Conservation (phyloP, 2,113 vertebrate genomes). For the Bos taurus region DNA sequence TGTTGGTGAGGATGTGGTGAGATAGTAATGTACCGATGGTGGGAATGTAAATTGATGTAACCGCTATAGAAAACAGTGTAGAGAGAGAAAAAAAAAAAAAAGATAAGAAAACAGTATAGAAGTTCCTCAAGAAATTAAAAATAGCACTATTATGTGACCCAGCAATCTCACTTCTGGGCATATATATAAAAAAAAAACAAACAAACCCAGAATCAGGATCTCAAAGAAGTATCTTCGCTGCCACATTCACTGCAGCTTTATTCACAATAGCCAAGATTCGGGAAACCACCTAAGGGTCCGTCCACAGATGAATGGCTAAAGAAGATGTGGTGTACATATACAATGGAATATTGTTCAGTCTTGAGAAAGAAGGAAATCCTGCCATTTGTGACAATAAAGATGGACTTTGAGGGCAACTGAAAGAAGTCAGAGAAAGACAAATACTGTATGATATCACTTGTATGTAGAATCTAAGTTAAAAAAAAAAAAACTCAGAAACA, state of each 20-base stretch:
- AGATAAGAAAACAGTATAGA: neutral
- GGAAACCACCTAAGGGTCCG: neutral
- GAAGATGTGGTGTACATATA: neutral
- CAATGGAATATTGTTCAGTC: neutral
- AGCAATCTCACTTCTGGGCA: neutral
- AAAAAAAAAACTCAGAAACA: neutral
- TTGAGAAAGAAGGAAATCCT: neutral
- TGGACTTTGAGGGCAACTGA: neutral
- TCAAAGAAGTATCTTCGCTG: neutral
- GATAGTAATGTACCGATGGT: neutral
- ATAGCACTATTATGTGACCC: neutral
- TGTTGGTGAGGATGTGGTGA: neutral
- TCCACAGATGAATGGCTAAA: neutral
- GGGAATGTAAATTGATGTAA: neutral
- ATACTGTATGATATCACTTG: neutral
- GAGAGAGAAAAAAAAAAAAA: neutral
- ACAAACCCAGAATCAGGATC: neutral
- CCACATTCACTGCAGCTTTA: neutral
- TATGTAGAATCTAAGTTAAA: neutral
- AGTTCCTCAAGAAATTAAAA: neutral
- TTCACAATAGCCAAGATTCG: neutral
- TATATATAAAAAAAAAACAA: neutral
- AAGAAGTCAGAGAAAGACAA: neutral
- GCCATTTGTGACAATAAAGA: neutral
- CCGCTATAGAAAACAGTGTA: neutral